Evolutionary conservation across 2,113 vertebrate species (phyloP), one percentile per base, ranked within the genome.

Genomic region (Paramormyrops kingsleyae): DNA sequence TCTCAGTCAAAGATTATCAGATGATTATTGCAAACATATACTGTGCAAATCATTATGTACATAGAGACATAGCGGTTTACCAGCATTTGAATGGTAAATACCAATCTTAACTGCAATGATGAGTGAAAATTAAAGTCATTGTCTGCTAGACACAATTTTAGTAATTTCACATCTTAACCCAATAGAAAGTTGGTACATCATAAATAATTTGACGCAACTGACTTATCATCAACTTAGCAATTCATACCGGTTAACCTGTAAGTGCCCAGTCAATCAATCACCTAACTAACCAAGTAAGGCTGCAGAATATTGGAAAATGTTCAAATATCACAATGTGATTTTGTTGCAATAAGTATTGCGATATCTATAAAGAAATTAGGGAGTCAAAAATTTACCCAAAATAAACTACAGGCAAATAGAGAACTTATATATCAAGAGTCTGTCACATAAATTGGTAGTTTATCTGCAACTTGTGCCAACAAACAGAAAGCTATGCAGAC

Each of bases 71-170:
- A 91, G 90, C 92, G 92, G 92, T 91, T 91, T 91, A 91, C 91
- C 90, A 92, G 90, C 89, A 91, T 94, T 92, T 93, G 94, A 95
- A 93, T 94, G 94, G 94, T 94, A 95, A 95, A 95, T 94, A 95
- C 92, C 91, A 50, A 27, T 50, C 47, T 31, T 13, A 15, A 52
- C 5, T 44, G 93, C 27, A 70, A 70, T 31, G n/a, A 70, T 13
- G 62, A 12, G 10, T 70, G n/a, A 70, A 70, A 70, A 70, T 9
- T 31, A 31, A 70, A 70, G 10, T 27, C 62, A 70, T 31, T 27
- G n/a, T 70, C 9, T 70, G 10, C 10, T 70, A 31, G 27, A 13
- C 62, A 13, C n/a, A 70, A 70, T 70, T 31, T 70, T 31, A 70
- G 3, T 70, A 13, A 70, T 31, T 70, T 70, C n/a, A 31, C 62